Percentiles rank a stretch among this genome's conserved stretches.
These are phyloP conservation scores for Pseudolycoriella hygida DNA, from an alignment of 2,888 invertebrate genomes.

Conservation along the genomic window DNA sequence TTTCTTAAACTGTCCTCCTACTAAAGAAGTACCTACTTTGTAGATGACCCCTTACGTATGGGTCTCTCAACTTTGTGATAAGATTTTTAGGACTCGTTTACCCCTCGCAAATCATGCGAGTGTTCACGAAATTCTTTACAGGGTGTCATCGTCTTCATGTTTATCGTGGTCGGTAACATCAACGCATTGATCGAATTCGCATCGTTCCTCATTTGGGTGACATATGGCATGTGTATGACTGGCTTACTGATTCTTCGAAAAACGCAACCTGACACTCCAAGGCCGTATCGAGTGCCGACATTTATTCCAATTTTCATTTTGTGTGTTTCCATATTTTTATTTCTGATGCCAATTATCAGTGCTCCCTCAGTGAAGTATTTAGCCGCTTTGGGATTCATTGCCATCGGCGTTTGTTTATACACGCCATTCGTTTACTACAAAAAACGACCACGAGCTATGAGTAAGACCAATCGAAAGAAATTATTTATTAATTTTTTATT, in stretches of 20 bases:
- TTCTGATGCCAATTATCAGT: conserved; percentile 53
- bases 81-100: too few relatives aligned
- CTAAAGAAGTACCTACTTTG: too few relatives aligned
- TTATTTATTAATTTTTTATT: too few relatives aligned
- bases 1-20: too few relatives aligned
- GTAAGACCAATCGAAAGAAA: too few relatives aligned
- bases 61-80: too few relatives aligned
- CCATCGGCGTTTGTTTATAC: conserved; percentile 51
- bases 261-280: conserved; percentile 43
- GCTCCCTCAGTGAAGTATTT: conserved; percentile 62
- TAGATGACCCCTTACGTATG: too few relatives aligned
- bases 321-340: conserved; percentile 49
- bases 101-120: too few relatives aligned
- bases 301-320: conserved; percentile 55
- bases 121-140: conserved; percentile 21
- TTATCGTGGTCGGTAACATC: conserved; percentile 58
- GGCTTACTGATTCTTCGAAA: conserved; percentile 53
- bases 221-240: conserved; percentile 69
- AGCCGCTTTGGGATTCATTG: conserved; percentile 52
- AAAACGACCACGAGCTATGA: conserved; percentile 40
- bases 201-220: conserved; percentile 75
- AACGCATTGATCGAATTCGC: conserved; percentile 64
- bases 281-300: conserved; percentile 61
- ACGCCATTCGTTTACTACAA: conserved; percentile 56
- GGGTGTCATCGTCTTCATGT: conserved; percentile 49